phyloP scores from a whole-genome alignment of 2,113 vertebrate species.

The Hypomesus transpacificus region DNA sequence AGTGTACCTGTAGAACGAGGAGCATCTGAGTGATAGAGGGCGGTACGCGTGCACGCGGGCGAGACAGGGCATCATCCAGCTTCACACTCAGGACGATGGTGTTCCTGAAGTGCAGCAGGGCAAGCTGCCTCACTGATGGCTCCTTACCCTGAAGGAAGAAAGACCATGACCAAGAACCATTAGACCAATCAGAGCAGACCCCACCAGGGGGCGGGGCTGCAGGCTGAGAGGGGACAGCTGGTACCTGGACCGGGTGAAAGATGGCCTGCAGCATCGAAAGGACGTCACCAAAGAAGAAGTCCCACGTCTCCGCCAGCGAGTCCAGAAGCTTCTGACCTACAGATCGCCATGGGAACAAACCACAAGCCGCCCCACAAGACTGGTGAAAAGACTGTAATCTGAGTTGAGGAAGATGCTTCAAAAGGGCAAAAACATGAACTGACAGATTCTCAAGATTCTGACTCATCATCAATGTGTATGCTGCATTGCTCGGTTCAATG shows the following conservation, averaged over 20 bases:
- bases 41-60: conserved; percentile 83
- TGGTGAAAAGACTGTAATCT: too few relatives aligned
- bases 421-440: too few relatives aligned
- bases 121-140: conserved; percentile 82
- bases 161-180: conserved; percentile 82
- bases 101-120: conserved; percentile 90
- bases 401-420: too few relatives aligned
- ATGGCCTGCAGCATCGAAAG: conserved; percentile 94
- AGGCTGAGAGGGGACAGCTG: not conserved
- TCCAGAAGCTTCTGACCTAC: conserved; percentile 96
- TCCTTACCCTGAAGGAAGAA: conserved; percentile 58
- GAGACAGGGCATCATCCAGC: conserved; percentile 85
- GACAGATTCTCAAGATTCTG: not conserved
- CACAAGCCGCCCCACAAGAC: too few relatives aligned
- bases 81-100: conserved; percentile 90
- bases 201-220: not conserved
- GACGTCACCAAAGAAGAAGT: conserved; percentile 97
- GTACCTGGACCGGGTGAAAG: conserved; percentile 96
- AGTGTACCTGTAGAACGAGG: conserved; percentile 85
- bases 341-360: conserved; percentile 3
- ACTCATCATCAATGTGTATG: too few relatives aligned
- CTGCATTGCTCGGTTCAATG: too few relatives aligned
- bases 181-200: not conserved
- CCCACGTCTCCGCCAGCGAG: conserved; percentile 95
- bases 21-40: conserved; percentile 93